phyloP scores from a whole-genome alignment of 2,113 vertebrate species.

The Brachyhypopomus gauderio region DNA sequence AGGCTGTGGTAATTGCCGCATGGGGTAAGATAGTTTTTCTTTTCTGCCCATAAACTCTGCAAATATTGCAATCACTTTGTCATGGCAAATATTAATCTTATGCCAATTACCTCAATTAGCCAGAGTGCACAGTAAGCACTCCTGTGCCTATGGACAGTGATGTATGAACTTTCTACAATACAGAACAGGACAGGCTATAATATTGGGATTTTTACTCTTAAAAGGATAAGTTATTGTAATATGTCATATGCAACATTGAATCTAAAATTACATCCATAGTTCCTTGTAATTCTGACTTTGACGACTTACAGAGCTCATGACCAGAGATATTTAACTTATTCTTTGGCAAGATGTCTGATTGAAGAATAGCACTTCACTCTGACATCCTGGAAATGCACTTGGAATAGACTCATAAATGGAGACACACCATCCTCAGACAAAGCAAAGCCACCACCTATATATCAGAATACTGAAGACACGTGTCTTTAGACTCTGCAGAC shows the following conservation, averaged over 20 bases:
- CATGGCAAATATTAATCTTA: constrained; percentile 42
- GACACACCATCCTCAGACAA: no score
- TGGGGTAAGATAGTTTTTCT: constrained; percentile 43
- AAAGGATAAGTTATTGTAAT: neutral
- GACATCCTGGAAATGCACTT: no score
- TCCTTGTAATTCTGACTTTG: neutral
- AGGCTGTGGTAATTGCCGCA: constrained; percentile 46
- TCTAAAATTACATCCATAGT: no score
- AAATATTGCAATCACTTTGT: constrained; percentile 47
- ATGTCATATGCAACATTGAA: no score
- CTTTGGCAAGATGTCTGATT: no score
- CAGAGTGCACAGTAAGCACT: constrained; percentile 5
- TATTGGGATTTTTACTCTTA: neutral
- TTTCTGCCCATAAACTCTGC: constrained; percentile 46
- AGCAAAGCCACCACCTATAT: no score
- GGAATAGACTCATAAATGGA: no score
- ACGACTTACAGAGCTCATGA: neutral
- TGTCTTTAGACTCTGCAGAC: no score
- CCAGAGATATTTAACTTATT: no score
- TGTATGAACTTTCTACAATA: neutral
- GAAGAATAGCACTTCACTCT: no score
- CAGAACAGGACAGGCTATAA: neutral
- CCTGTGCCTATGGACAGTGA: neutral
- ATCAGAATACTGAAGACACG: no score
- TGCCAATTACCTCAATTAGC: constrained; percentile 21